Conservation (phyloP, 2,888 invertebrate species). For the Agriopis aurantiaria region DNA sequence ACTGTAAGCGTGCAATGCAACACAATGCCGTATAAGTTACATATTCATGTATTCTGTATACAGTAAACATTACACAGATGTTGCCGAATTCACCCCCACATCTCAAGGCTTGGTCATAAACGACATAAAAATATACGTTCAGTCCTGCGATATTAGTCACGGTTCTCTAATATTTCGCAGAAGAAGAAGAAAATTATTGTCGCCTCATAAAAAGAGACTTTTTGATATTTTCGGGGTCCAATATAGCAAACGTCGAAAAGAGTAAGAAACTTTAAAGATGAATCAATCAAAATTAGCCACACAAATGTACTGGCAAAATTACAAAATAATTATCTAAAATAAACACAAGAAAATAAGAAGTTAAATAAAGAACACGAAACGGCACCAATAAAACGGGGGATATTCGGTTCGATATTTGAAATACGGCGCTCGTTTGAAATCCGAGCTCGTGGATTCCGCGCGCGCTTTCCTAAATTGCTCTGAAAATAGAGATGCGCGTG, state of each 20-base stretch:
- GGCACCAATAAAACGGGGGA: constrained; percentile 22
- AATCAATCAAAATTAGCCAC: too few species aligned
- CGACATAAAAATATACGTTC: too few species aligned
- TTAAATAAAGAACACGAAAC: constrained; percentile 5
- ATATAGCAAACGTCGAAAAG: too few species aligned
- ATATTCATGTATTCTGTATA: background rate
- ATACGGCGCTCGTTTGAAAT: constrained; percentile 67
- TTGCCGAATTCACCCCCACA: constrained; percentile 6
- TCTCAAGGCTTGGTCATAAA: background rate
- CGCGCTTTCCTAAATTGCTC: constrained; percentile 76
- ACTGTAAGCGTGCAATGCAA: constrained; percentile 3
- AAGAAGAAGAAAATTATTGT: too few species aligned
- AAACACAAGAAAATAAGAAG: background rate
- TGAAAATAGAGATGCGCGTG: constrained; percentile 69
- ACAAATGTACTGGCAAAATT: too few species aligned
- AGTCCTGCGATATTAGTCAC: too few species aligned
- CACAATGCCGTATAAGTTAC: constrained; percentile 7
- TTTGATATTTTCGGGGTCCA: too few species aligned
- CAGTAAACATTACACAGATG: constrained; percentile 28
- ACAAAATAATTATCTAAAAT: background rate
- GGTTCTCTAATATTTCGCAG: too few species aligned
- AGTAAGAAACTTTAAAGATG: too few species aligned
- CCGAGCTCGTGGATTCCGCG: constrained; percentile 61
- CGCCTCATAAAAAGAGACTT: too few species aligned
- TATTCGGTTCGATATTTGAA: constrained; percentile 46